Evolutionary conservation across 2,888 invertebrate species (phyloP).

Genomic region (Bruchidius siliquastri): DNA sequence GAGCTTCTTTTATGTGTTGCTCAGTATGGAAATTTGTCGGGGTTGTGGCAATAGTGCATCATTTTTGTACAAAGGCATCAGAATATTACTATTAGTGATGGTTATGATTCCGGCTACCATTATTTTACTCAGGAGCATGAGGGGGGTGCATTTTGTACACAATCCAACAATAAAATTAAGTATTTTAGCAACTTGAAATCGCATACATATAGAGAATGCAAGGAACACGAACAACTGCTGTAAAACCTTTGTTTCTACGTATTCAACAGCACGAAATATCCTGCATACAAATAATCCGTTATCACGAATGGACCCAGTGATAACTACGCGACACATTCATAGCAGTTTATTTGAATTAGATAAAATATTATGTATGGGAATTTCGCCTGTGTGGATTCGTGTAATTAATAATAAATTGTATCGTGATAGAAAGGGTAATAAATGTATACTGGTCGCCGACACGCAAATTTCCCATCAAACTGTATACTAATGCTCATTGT

Average conservation of each 20-base stretch:
- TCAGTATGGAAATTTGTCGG: too few species aligned
- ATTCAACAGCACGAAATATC: background rate
- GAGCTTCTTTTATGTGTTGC: too few species aligned
- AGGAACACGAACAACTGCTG: too few species aligned
- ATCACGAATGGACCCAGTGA: background rate
- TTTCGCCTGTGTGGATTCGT: slow-evolving; percentile 1
- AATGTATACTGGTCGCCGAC: background rate
- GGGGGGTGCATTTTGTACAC: too few species aligned
- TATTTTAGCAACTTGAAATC: too few species aligned
- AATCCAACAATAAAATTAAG: too few species aligned
- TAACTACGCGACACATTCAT: background rate
- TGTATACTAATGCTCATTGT: background rate
- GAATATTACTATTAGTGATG: too few species aligned
- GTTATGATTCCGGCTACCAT: too few species aligned
- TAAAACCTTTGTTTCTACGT: background rate
- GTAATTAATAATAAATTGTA: background rate
- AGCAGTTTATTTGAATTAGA: slow-evolving; percentile 1
- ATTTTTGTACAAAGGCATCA: too few species aligned
- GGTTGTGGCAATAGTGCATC: too few species aligned
- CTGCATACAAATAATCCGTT: background rate
- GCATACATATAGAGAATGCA: too few species aligned
- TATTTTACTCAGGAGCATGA: too few species aligned
- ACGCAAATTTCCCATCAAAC: background rate
- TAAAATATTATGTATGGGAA: slow-evolving; percentile 5
- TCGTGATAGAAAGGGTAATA: background rate